phyloP scores from a whole-genome alignment of 53 echinoderm and acorn worm genomes.

The Patiria pectinifera region DNA sequence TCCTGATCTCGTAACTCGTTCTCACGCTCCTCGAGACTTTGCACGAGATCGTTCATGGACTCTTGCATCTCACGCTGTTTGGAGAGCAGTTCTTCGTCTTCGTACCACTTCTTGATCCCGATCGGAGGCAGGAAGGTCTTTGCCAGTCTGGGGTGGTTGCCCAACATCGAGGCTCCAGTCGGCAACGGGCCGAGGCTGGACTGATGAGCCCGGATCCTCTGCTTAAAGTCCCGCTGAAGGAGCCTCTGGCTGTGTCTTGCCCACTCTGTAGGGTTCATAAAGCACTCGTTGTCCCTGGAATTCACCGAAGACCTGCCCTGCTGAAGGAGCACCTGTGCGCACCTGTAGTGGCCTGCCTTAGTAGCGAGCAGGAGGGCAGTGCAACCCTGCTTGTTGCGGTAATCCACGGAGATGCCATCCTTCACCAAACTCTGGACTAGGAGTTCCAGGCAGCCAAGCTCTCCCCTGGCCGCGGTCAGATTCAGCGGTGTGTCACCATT shows the following conservation, averaged over 20 bases:
- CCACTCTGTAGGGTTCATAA: constrained; percentile 96
- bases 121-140: constrained; percentile 75
- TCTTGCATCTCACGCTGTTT: constrained; percentile 68
- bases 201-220: constrained; percentile 41
- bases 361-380: constrained; percentile 93
- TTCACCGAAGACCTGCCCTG: constrained; percentile 84
- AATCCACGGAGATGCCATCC: constrained; percentile 80
- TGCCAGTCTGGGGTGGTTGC: constrained; percentile 35
- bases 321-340: constrained; percentile 82
- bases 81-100: constrained; percentile 69
- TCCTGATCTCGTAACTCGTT: constrained; percentile 59
- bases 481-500: constrained; percentile 94
- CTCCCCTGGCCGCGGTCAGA: constrained; percentile 82
- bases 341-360: constrained; percentile 88
- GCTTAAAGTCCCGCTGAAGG: constrained; percentile 70
- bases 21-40: constrained; percentile 74
- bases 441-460: constrained; percentile 65
- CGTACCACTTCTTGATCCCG: constrained; percentile 55
- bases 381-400: constrained; percentile 86
- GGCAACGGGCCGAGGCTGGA: constrained; percentile 37
- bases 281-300: constrained; percentile 87
- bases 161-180: constrained; percentile 25
- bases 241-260: constrained; percentile 78
- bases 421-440: constrained; percentile 73
- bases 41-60: constrained; percentile 71